phyloP scores from a whole-genome alignment of 2,797 vertebrate genomes.

The Apodemus agrarius region DNA sequence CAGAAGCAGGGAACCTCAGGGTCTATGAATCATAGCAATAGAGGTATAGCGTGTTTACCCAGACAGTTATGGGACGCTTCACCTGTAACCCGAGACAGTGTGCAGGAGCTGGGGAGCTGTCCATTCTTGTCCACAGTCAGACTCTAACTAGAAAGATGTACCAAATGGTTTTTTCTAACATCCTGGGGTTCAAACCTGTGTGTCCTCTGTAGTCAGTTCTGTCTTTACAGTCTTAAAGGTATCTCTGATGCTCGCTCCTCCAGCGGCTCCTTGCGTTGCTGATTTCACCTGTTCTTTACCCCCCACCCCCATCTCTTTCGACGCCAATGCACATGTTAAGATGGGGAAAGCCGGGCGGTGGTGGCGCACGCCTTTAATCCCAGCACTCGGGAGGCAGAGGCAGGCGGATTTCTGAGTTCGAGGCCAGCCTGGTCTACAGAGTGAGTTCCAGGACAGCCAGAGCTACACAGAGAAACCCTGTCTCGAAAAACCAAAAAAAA shows the following conservation, averaged over 20 bases:
- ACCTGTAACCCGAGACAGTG: neutral
- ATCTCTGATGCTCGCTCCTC: neutral
- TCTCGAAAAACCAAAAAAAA: too few species aligned
- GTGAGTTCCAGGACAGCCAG: too few species aligned
- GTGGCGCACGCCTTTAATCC: too few species aligned
- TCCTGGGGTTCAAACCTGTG: neutral
- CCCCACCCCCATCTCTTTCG: neutral
- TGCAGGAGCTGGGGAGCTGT: neutral
- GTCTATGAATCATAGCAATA: neutral
- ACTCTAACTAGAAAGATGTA: slow-evolving; percentile 1
- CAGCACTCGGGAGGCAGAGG: too few species aligned
- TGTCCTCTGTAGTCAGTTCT: neutral
- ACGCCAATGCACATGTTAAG: neutral
- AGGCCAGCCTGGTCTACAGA: too few species aligned
- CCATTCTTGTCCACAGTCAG: neutral
- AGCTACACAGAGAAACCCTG: too few species aligned
- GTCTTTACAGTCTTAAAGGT: slow-evolving; percentile 1
- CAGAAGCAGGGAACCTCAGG: neutral
- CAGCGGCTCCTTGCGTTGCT: neutral
- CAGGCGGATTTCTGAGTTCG: too few species aligned
- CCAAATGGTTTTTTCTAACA: neutral
- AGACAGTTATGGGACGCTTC: neutral
- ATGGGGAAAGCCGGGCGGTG: too few species aligned
- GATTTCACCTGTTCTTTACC: neutral
- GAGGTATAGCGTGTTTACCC: neutral